These are phyloP conservation scores for Anabacerthia variegaticeps DNA, from an alignment of 2,797 vertebrate species.

Conservation along the genomic window DNA sequence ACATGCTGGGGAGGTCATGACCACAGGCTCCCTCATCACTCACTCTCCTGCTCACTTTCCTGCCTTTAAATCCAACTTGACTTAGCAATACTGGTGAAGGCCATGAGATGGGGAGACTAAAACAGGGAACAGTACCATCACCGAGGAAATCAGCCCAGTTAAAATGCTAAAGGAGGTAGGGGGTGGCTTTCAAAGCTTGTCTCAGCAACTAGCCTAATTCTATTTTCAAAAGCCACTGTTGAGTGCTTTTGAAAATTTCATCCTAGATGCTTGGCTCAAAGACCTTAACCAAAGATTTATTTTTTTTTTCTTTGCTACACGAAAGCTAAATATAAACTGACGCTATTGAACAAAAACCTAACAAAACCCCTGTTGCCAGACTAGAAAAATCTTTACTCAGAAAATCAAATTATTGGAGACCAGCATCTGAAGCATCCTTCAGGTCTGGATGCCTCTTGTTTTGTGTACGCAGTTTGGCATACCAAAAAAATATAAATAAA, in stretches of 20 bases:
- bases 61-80: not conserved
- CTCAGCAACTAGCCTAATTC: constrained; percentile 64
- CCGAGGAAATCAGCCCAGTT: not conserved
- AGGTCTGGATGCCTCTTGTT: constrained; percentile 2
- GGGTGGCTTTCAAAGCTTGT: constrained; percentile 52
- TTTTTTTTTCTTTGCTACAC: not conserved
- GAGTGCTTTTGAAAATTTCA: constrained; percentile 61
- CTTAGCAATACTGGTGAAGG: not conserved
- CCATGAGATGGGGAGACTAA: constrained; percentile 15
- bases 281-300: constrained; percentile 29
- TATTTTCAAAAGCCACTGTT: constrained; percentile 54
- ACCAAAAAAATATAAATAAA: not conserved
- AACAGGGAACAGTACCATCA: not conserved
- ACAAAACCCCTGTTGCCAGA: constrained; percentile 37
- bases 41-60: not conserved
- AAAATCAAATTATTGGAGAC: constrained; percentile 41
- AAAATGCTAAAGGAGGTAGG: constrained; percentile 39
- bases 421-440: not conserved
- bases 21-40: not conserved
- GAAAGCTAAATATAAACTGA: constrained; percentile 57
- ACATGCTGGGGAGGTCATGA: constrained; percentile 31
- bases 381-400: constrained; percentile 51
- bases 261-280: constrained; percentile 54
- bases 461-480: not conserved
- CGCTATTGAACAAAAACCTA: constrained; percentile 20